These are phyloP conservation scores for Saguinus midas DNA, from an alignment of 2,113 vertebrate species.

Conservation along the genomic window DNA sequence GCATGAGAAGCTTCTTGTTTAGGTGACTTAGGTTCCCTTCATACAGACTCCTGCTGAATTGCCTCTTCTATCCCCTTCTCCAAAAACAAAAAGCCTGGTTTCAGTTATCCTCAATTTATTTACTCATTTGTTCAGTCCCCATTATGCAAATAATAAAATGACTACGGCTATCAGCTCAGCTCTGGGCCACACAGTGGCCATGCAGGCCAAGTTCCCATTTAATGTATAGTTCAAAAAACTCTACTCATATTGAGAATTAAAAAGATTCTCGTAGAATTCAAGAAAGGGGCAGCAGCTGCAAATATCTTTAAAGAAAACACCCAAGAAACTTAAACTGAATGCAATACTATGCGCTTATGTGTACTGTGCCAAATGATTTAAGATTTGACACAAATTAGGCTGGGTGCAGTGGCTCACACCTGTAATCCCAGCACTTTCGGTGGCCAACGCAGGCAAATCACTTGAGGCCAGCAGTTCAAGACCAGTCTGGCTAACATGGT, in stretches of 20 bases:
- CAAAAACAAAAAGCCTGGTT: neutral
- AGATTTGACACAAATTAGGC: slow-evolving; percentile 72
- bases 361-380: slow-evolving; percentile 86
- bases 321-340: slow-evolving; percentile 87
- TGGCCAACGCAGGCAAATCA: too few relatives aligned
- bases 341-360: slow-evolving; percentile 85
- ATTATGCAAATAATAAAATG: neutral
- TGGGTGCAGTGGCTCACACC: too few relatives aligned
- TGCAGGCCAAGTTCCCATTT: slow-evolving; percentile 74
- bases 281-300: slow-evolving; percentile 84
- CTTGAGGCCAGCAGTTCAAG: too few relatives aligned
- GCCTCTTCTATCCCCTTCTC: neutral
- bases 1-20: neutral
- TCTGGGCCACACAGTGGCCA: neutral
- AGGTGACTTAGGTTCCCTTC: neutral
- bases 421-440: too few relatives aligned
- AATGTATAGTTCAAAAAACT: slow-evolving; percentile 79
- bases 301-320: slow-evolving; percentile 82
- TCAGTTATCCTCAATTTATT: neutral
- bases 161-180: neutral
- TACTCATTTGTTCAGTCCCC: neutral
- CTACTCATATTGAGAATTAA: slow-evolving; percentile 78
- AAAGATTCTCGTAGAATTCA: slow-evolving; percentile 84
- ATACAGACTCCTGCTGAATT: neutral
- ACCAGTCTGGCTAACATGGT: too few relatives aligned